A percentile compares a stretch with the other conserved stretches of the same genome.
phyloP scores from a whole-genome alignment of 2,113 vertebrate genomes.

The Pandion haliaetus region DNA sequence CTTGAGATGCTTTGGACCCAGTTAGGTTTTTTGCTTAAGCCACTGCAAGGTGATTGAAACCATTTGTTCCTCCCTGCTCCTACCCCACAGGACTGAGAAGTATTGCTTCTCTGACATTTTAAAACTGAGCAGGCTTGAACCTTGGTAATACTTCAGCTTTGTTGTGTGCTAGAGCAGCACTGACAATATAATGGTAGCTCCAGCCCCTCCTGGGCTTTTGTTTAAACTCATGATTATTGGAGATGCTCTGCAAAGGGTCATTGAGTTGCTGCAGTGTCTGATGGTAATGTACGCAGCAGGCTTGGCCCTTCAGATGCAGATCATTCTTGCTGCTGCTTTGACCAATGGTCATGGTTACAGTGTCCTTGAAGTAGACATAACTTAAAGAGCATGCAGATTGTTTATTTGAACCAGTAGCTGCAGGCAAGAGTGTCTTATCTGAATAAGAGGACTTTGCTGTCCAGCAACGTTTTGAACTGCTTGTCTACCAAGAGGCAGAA shows the following conservation, averaged over 20 bases:
- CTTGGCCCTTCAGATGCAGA: neutral
- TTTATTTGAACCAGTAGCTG: neutral
- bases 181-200: neutral
- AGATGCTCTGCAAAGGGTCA: slow-evolving; percentile 28
- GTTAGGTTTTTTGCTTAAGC: neutral
- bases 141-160: neutral
- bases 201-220: neutral
- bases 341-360: neutral
- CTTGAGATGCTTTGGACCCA: neutral
- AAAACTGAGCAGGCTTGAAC: neutral
- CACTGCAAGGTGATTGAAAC: neutral
- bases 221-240: neutral
- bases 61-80: neutral
- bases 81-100: neutral
- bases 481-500: neutral
- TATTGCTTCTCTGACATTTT: neutral
- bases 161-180: neutral
- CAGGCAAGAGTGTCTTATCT: neutral
- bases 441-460: neutral
- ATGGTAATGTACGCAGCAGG: slow-evolving; percentile 18
- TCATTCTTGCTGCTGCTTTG: slow-evolving; percentile 25
- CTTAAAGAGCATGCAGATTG: neutral
- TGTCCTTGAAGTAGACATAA: neutral
- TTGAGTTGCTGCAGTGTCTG: neutral
- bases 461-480: neutral